These are phyloP conservation scores for Choloepus didactylus DNA, from an alignment of 2,797 vertebrate genomes.

Conservation along the genomic window DNA sequence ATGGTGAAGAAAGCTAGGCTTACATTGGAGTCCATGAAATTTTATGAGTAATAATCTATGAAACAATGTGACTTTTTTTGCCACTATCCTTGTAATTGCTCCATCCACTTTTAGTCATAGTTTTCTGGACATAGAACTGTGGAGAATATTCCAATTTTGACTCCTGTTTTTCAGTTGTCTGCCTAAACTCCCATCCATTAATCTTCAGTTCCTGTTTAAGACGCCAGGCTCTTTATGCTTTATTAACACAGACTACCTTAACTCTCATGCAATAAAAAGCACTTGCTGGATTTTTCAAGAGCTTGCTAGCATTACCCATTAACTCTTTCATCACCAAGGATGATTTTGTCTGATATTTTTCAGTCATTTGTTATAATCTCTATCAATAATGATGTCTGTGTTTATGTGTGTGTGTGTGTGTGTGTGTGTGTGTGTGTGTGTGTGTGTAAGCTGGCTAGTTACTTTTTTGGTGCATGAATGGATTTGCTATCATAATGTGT, in stretches of 20 bases:
- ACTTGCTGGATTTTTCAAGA: not conserved
- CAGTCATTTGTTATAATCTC: not conserved
- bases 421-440: too few relatives aligned
- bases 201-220: not conserved
- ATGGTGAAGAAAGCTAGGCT: not conserved
- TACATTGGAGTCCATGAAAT: not conserved
- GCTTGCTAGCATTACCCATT: not conserved
- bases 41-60: not conserved
- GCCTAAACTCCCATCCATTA: not conserved
- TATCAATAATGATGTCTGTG: too few relatives aligned
- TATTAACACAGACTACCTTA: not conserved
- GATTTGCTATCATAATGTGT: too few relatives aligned
- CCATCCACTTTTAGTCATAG: not conserved
- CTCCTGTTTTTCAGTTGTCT: not conserved
- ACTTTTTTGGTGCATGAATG: too few relatives aligned
- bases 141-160: not conserved
- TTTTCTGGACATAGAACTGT: not conserved
- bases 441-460: too few relatives aligned
- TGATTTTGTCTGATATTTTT: not conserved
- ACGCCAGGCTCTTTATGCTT: not conserved
- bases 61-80: not conserved
- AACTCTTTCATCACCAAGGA: not conserved
- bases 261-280: not conserved
- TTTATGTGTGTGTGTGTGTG: not conserved
- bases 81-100: not conserved